phyloP scores from a whole-genome alignment of 2,113 vertebrate genomes.

The Tapirus terrestris region DNA sequence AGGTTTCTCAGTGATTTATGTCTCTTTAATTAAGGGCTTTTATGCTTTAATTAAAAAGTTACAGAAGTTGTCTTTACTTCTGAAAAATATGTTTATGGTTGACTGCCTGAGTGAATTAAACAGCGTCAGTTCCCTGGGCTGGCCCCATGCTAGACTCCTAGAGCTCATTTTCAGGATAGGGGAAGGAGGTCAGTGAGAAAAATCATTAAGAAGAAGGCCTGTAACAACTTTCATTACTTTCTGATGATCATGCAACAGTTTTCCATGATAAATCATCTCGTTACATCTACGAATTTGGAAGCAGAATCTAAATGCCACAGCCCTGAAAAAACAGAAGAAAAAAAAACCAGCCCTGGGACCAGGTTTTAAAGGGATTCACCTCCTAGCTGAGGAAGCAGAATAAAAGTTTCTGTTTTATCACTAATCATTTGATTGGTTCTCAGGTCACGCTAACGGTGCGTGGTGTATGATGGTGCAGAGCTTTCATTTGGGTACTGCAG shows the following conservation, averaged over 20 bases:
- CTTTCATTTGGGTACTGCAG: accelerated
- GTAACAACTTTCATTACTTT: conserved; percentile 55
- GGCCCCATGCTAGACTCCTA: neutral
- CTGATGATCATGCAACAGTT: conserved; percentile 72
- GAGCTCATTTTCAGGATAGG: neutral
- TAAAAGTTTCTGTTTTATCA: neutral
- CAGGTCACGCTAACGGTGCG: neutral
- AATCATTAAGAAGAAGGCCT: conserved; percentile 48
- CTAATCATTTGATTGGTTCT: neutral
- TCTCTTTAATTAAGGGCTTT: conserved; percentile 83
- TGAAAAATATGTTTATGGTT: conserved; percentile 81
- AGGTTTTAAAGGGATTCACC: conserved; percentile 9
- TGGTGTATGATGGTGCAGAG: too few species aligned
- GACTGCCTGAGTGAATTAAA: conserved; percentile 68
- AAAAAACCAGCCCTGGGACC: neutral
- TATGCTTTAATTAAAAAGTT: conserved; percentile 86
- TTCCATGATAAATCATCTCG: conserved; percentile 74
- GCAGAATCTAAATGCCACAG: conserved; percentile 54
- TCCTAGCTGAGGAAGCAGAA: neutral
- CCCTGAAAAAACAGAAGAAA: neutral
- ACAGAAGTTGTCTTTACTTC: conserved; percentile 82
- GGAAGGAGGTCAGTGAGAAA: conserved; percentile 60
- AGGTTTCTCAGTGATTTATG: conserved; percentile 78
- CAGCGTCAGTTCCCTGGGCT: neutral
- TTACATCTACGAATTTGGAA: conserved; percentile 52